phyloP scores from a whole-genome alignment of 2,113 vertebrate species.

The Ameiurus melas region DNA sequence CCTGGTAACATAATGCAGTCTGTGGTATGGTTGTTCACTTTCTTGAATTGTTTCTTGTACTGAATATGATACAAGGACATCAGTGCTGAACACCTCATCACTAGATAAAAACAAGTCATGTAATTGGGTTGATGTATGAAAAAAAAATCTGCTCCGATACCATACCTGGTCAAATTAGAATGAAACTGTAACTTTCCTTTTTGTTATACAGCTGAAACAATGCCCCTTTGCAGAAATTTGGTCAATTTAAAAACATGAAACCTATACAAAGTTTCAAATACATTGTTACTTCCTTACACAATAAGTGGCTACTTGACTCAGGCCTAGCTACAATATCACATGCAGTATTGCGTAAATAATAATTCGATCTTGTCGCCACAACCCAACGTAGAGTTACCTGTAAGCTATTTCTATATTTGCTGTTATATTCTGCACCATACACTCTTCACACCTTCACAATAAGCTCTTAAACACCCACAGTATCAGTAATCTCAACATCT shows the following conservation, averaged over 20 bases:
- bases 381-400: background rate
- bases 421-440: background rate
- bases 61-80: background rate
- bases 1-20: background rate
- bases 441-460: background rate
- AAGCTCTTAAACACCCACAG: background rate
- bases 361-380: background rate
- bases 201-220: background rate
- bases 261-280: background rate
- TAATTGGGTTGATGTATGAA: background rate
- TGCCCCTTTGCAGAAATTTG: background rate
- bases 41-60: background rate
- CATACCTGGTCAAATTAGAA: background rate
- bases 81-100: background rate
- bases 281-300: background rate
- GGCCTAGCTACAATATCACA: background rate
- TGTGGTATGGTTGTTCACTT: background rate
- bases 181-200: background rate
- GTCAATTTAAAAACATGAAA: background rate
- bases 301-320: background rate
- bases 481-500: background rate
- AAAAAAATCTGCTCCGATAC: background rate
- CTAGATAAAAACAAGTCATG: background rate
- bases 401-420: background rate
- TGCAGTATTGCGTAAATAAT: slow-evolving; percentile 31